Percentiles rank a stretch among this genome's conserved stretches.
Conservation (phyloP, 2,113 vertebrate species). For the Misgurnus anguillicaudatus region DNA sequence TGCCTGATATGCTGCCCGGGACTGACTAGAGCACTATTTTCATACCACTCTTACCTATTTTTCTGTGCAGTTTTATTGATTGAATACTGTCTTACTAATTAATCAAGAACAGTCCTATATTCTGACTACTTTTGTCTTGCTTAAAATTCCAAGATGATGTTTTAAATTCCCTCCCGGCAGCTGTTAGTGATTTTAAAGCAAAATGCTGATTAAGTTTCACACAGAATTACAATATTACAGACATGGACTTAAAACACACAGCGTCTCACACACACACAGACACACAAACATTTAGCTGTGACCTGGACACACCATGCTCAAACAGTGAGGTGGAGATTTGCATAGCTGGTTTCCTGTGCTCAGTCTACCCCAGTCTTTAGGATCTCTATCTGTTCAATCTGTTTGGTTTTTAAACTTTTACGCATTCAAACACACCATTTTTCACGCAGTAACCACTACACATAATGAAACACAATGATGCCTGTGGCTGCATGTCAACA, state of each 20-base stretch:
- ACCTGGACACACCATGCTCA: constrained; percentile 84
- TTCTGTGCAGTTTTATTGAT: background rate
- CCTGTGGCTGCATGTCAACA: background rate
- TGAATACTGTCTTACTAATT: background rate
- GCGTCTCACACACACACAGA: constrained; percentile 51
- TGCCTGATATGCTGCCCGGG: constrained; percentile 53
- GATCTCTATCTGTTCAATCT: constrained; percentile 12
- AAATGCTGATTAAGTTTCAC: constrained; percentile 91
- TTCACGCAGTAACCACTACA: constrained; percentile 18
- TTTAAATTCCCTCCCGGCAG: constrained; percentile 69
- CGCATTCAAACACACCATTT: constrained; percentile 26
- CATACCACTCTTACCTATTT: background rate
- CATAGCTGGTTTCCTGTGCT: constrained; percentile 71
- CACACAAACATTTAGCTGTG: constrained; percentile 59
- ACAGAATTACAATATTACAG: constrained; percentile 76
- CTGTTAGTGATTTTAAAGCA: constrained; percentile 99
- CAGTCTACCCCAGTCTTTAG: background rate
- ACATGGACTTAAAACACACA: constrained; percentile 53
- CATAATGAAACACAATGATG: constrained; percentile 18
- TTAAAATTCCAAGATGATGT: constrained; percentile 53
- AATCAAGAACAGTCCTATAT: background rate
- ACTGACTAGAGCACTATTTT: constrained; percentile 17
- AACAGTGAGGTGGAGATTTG: constrained; percentile 68
- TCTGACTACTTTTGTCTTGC: background rate
- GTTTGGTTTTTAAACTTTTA: background rate